Evolutionary conservation across 2,888 invertebrate species (phyloP), one percentile per base, ranked within the genome.

Genomic region (Dermolepida albohirtum): DNA sequence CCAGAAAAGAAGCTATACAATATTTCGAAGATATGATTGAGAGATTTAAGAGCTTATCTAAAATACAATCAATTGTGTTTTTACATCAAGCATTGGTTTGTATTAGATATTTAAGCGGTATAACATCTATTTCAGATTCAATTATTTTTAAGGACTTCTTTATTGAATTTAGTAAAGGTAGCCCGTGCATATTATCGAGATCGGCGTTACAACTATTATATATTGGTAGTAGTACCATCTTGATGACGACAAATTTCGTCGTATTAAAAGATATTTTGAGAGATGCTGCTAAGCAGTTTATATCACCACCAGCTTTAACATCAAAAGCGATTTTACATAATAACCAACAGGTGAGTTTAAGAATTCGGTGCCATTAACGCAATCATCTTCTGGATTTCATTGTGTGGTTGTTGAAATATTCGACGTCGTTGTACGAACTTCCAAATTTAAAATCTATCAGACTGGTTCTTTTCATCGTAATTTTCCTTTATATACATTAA

Each of bases 141-240:
- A 55, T 27, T 43, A 69, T 43, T 47, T 66, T 70, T 47, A 80
- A 93, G 94, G 96, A 97, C 79, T 95, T 96, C 83, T 96, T 97
- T 83, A 90, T 94, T 82, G 95, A 96, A 78, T 97, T 97, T 83
- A 97, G 97, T 78, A 90, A 91, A 77, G 88, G 89, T 70, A 89
- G 89, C 0, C 95, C 97, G 1, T 97, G 97, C 83, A 94, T 97
- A 68, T 87, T 98, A 7, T 96, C 97, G 0, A 89, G 98, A 64
- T 96, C 97, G 51, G 90, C 96, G 43, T 85, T 97, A 4, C 97
- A 96, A 81, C 86, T 93, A 70, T 85, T 95, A 34, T 95, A 95
- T 81, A 86, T 92, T 68, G 87, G 86, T 64, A 79, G 82, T 72
- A 75, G 80, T 51, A 73, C 72, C 41, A 72, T 75, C 54, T 84